These are phyloP conservation scores for Psylliodes chrysocephalus DNA, from an alignment of 2,888 invertebrate species.

Conservation along the genomic window DNA sequence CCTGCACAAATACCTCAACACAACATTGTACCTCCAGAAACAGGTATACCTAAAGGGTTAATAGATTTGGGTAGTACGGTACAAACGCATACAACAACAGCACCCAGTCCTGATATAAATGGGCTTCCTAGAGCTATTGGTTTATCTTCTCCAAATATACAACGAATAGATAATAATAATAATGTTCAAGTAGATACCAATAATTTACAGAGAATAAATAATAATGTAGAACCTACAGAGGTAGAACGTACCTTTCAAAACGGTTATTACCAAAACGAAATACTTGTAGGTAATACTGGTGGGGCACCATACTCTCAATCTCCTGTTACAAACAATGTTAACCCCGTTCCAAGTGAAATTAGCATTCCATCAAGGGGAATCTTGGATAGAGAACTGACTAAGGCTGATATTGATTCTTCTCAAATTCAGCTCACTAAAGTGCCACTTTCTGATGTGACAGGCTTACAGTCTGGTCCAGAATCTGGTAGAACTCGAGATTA, in stretches of 20 bases:
- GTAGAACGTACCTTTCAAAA: constrained; percentile 8
- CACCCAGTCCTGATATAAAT: constrained; percentile 15
- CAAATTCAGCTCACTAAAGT: constrained; percentile 23
- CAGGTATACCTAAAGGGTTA: constrained; percentile 22
- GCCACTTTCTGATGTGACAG: not conserved
- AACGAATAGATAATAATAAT: constrained; percentile 31
- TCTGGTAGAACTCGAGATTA: not conserved
- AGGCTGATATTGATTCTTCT: constrained; percentile 24
- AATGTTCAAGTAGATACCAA: constrained; percentile 2
- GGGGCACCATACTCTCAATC: constrained; percentile 8
- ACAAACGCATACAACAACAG: constrained; percentile 23
- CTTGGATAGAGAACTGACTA: constrained; percentile 3
- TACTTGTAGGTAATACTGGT: not conserved
- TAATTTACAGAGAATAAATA: constrained; percentile 4
- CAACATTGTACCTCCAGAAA: constrained; percentile 47
- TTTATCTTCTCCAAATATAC: constrained; percentile 32
- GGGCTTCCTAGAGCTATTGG: constrained; percentile 13
- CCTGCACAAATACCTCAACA: constrained; percentile 34
- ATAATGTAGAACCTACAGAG: not conserved
- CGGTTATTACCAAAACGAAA: constrained; percentile 22
- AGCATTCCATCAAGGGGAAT: not conserved
- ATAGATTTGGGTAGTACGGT: constrained; percentile 17
- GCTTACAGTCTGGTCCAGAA: not conserved
- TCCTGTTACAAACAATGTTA: constrained; percentile 28
- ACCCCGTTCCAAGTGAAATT: constrained; percentile 24